Evolutionary conservation across 2,888 invertebrate genomes (phyloP), one percentile per base, ranked within the genome.

Genomic region (Drosophila phalerata): DNA sequence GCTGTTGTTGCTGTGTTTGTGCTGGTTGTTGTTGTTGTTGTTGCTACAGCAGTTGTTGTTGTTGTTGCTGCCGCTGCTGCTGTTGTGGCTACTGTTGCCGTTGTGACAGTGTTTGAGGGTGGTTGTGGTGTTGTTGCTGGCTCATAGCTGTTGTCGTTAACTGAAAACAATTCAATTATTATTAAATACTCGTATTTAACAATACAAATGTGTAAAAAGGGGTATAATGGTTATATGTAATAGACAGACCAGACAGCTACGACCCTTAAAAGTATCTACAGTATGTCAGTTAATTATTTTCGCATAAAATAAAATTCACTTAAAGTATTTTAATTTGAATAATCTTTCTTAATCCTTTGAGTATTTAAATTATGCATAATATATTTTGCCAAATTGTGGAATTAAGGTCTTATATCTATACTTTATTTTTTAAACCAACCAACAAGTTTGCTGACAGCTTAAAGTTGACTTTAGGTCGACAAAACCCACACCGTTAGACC

Each of bases 71-170:
- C 19, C 34, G 77, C 32, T 58, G 77, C 19, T 51, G 72, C 17
- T 10, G 67, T 22, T 45, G 69, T 15, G 49, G 49, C 19, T 43
- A 55, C 34, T 19, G 34, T 28, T 49, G 67, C 10, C 58, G 69
- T 0, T 64, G 71, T 10, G 52, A 28, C 47, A 30, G 47, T 32
- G 40, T 58, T 15, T 17, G 62, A 25, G 3, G 37, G 11, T 8
- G 40, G 58, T 45, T 38, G 60, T 55, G 45, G 22, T n/a, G 42
- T 25, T 19, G 65, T 34, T 22, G 65, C 13, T 49, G 69, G 55
- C 55, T 84, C 78, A 37, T 65, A 77, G 67, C 58, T 69, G 67
- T 65, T 71, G 30, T 79, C 77, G 56, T 73, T 79, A 34, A 69
- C 63, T 58, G 63, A 60, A 60, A 75, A 38, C 49, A 74, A 79